Base-by-base conservation (phyloP, 2,113 vertebrate genomes). In the Eulacestoma nigropectus region DNA sequence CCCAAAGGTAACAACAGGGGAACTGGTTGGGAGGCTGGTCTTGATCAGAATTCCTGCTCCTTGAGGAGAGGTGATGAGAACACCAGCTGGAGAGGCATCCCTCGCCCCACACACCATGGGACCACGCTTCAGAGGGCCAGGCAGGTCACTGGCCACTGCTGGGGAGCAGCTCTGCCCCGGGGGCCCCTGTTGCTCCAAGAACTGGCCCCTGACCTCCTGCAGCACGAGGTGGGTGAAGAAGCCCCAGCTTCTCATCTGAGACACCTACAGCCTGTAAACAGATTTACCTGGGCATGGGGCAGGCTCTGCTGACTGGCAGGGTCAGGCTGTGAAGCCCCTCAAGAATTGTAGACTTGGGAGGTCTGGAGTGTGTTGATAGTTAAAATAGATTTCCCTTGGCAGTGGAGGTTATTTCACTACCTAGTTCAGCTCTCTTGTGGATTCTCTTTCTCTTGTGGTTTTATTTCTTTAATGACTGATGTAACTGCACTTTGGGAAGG, bases 81-180 rank as follows among this genome's bases (percentile, higher is more conserved):
- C 26, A 33, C 4, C 4, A 20, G 19, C 39, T 23, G n/a, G 75
- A 55, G 32, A 37, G 57, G 21, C 30, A 33, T 41, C 57, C 44
- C 50, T 77, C 0, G 0, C 23, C 52, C 50, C 1, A 7, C 1
- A 8, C 22, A 23, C 44, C 10, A 3, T 30, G 5, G 13, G 30
- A 11, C 26, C 26, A 4, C 1, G 1, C 26, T 10, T 41, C 57
- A 9, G 44, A 35, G 39, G 2, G 4, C 25, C 49, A 9, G 1
- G 4, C 14, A 18, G 46, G 32, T 42, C 50, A 11, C 22, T 5
- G 1, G 26, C 8, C 11, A 16, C 27, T 1, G 2, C n/a, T 49
- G 20, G 65, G 67, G 47, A n/a, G 39, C 39, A 37, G 52, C 64
- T 13, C 46, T 63, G 55, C 39, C 49, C 49, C 3, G 9, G 20